Conservation (phyloP, 2,113 vertebrate genomes). For the Muntiacus reevesi region DNA sequence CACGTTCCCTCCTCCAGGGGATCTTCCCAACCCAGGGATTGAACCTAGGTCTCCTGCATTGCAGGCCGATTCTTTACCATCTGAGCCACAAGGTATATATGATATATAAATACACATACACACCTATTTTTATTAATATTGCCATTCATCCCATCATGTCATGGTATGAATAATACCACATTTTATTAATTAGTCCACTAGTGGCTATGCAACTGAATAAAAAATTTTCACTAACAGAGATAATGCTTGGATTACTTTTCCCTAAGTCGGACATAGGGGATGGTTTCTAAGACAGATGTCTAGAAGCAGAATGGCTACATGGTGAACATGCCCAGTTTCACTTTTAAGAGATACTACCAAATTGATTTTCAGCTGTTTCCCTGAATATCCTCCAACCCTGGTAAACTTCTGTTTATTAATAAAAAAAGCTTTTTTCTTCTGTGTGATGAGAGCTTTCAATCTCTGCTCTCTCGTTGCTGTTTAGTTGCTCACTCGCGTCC, state of each 20-base stretch:
- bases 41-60: background rate
- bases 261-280: background rate
- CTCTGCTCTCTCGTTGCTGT: background rate
- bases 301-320: background rate
- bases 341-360: background rate
- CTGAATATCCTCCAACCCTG: background rate
- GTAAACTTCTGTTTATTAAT: background rate
- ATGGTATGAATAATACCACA: background rate
- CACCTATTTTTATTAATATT: background rate
- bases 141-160: background rate
- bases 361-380: background rate
- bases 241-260: background rate
- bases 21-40: background rate
- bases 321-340: background rate
- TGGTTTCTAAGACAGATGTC: background rate
- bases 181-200: background rate
- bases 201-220: background rate
- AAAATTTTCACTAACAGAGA: background rate
- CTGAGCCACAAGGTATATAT: background rate
- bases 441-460: background rate
- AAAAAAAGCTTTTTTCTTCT: background rate
- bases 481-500: background rate
- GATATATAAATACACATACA: background rate
- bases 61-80: background rate
- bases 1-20: background rate